phyloP scores from a whole-genome alignment of 2,888 invertebrate species.

The Diogma glabrata region DNA sequence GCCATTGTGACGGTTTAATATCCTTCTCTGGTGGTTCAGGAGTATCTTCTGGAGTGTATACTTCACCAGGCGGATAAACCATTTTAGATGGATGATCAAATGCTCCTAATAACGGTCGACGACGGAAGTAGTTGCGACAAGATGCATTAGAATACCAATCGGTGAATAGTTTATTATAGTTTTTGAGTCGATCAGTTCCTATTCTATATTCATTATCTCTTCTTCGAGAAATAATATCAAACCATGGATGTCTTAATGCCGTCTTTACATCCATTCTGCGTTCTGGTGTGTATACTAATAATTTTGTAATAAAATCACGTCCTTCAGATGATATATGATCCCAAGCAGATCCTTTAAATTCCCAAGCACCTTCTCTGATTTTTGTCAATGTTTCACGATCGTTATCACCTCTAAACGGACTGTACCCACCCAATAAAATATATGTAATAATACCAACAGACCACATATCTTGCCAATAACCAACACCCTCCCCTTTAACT shows the following conservation, averaged over 20 bases:
- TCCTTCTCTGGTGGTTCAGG: conserved; percentile 47
- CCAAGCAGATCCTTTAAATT: conserved; percentile 63
- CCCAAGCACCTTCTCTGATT: conserved; percentile 60
- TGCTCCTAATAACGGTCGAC: conserved; percentile 70
- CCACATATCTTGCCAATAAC: conserved; percentile 84
- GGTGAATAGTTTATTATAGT: conserved; percentile 62
- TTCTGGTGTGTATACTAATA: conserved; percentile 62
- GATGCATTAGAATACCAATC: conserved; percentile 86
- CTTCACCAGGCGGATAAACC: conserved; percentile 82
- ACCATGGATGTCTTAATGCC: conserved; percentile 87
- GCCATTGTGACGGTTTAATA: conserved; percentile 47
- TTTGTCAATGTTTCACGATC: conserved; percentile 78
- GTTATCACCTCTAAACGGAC: conserved; percentile 79
- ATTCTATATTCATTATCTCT: conserved; percentile 58
- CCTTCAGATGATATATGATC: conserved; percentile 68
- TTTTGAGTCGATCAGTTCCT: conserved; percentile 59
- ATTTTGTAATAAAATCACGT: conserved; percentile 76
- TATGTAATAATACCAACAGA: conserved; percentile 81
- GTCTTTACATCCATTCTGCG: conserved; percentile 66
- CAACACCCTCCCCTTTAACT: conserved; percentile 70
- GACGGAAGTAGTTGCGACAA: conserved; percentile 76
- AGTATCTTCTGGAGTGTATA: conserved; percentile 67
- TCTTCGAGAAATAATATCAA: conserved; percentile 54
- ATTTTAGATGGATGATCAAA: conserved; percentile 86
- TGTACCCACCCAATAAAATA: conserved; percentile 74